These are phyloP conservation scores for Drosophila helvetica DNA, from an alignment of 2,888 invertebrate genomes.

Conservation along the genomic window DNA sequence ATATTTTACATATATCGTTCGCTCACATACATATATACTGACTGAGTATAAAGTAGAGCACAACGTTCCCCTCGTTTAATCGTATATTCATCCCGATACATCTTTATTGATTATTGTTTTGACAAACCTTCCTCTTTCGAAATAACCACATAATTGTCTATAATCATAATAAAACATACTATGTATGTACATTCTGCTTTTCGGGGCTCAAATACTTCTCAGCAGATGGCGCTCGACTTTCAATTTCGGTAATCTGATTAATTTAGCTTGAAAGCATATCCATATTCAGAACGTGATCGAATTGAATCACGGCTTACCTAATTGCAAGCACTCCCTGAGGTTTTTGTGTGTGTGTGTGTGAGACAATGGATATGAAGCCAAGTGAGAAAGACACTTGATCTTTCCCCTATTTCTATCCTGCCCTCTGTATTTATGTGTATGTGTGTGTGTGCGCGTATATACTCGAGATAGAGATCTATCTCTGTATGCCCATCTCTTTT, in stretches of 20 bases:
- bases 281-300: background rate
- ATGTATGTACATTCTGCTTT: too few relatives aligned
- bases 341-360: background rate
- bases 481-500: slow-evolving; percentile 23
- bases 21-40: too few relatives aligned
- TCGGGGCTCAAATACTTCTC: too few relatives aligned
- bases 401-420: background rate
- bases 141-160: too few relatives aligned
- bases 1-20: too few relatives aligned
- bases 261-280: background rate
- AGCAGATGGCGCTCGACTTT: background rate
- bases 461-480: too few relatives aligned
- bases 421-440: background rate
- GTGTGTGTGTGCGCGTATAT: background rate
- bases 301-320: slow-evolving; percentile 8
- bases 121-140: too few relatives aligned
- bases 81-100: too few relatives aligned
- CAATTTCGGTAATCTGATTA: slow-evolving; percentile 16
- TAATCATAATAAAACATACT: too few relatives aligned
- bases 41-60: too few relatives aligned
- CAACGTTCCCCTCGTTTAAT: too few relatives aligned
- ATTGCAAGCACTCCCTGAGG: slow-evolving; percentile 23
- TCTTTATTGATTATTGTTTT: too few relatives aligned
- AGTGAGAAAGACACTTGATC: slow-evolving; percentile 38
- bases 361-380: slow-evolving; percentile 38